phyloP scores from a whole-genome alignment of 2,113 vertebrate genomes.

The Archocentrus centrarchus region DNA sequence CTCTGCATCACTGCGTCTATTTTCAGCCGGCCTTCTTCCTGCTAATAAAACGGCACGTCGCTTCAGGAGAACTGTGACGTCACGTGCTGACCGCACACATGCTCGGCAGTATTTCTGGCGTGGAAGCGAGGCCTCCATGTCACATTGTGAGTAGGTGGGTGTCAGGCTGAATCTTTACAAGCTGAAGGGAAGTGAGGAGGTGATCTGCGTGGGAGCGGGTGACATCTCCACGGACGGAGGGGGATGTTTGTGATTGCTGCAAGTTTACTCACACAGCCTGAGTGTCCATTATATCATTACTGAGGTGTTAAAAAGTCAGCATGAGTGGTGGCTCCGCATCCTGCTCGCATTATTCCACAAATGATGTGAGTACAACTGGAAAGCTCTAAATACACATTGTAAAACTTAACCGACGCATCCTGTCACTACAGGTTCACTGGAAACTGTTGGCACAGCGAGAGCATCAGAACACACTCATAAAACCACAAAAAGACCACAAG shows the following conservation, averaged over 20 bases:
- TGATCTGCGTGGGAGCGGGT: conserved; percentile 26
- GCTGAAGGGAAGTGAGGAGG: conserved; percentile 32
- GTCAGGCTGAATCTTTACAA: not conserved
- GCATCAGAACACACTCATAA: not conserved
- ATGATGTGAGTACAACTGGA: not conserved
- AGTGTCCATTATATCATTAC: not conserved
- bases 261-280: not conserved
- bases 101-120: not conserved
- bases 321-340: not conserved
- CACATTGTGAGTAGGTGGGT: conserved; percentile 53
- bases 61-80: conserved; percentile 25
- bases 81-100: not conserved
- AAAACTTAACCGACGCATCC: fast-evolving
- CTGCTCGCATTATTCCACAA: not conserved
- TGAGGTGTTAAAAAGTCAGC: not conserved
- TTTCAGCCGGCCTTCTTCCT: conserved; percentile 51
- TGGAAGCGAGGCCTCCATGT: conserved; percentile 1
- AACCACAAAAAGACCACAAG: fast-evolving
- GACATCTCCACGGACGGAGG: conserved; percentile 4
- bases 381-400: fast-evolving
- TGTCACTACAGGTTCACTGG: not conserved
- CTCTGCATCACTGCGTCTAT: conserved; percentile 54
- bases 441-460: not conserved
- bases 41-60: conserved; percentile 20
- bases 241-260: not conserved